Evolutionary conservation across 1,140 invertebrate genomes (phyloP), one percentile per base, ranked within the genome.

Genomic region (Vollenhovia emeryi): DNA sequence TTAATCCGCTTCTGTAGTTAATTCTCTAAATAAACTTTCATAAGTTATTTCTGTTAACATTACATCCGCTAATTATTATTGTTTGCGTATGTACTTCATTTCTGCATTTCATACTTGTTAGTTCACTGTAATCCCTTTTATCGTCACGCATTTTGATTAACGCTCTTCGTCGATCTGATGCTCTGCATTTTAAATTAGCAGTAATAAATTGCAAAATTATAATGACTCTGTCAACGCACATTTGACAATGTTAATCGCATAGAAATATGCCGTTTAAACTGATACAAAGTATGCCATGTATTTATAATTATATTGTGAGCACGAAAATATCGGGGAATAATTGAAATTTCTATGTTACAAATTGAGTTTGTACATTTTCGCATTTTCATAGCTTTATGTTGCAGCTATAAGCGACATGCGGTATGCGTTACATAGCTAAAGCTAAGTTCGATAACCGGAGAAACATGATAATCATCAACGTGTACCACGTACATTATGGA

Each of bases 361-460:
- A 57, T n/a, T 57, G 18, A 82, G 27, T 82, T 71, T 71, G 36
- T 57, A 15, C 7, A 82, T 71, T 82, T 82, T 48, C 40, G 43
- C 36, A 71, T 71, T 66, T 66, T 27, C 48, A 27, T 55, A 4
- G 36, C 66, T 71, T 69, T 45, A 71, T 27, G 9, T 45, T 80
- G 13, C 18, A n/a, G 36, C 36, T 48, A 48, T 9, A n/a, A 33
- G 27, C 18, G 7, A 82, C 33, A 8, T 27, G 45, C 60, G 33
- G 11, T 75, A 30, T 62, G 40, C 43, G 2, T 68, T 57, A 50
- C 50, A 36, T 11, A 43, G 66, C 52, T 30, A 15, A 50, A 68
- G n/a, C 45, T 80, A 82, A 79, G 75, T 87, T 73, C n/a, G 52
- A 85, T 68, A 78, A 36, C 52, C 36, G 57, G 69, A 50, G 30